Percentiles rank a stretch among this genome's conserved stretches.
Conservation (phyloP, 2,797 vertebrate species). For the Percopsis omiscomaycus region DNA sequence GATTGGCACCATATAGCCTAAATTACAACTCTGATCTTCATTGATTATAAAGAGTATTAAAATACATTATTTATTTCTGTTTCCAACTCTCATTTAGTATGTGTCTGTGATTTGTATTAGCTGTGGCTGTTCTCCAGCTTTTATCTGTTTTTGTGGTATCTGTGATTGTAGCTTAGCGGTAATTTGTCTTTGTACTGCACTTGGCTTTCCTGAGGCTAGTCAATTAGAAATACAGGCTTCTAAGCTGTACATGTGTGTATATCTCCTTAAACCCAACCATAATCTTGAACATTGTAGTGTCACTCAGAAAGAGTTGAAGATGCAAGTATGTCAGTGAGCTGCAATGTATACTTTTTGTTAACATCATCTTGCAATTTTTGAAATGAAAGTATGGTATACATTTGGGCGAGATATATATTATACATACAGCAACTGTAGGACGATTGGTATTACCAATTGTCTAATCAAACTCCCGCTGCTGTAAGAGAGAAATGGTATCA, state of each 20-base stretch:
- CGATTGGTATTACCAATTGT: slow-evolving; percentile 23
- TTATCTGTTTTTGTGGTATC: slow-evolving; percentile 32
- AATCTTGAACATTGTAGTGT: slow-evolving; percentile 32
- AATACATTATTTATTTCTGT: not conserved
- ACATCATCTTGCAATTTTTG: slow-evolving; percentile 39
- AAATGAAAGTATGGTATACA: slow-evolving; percentile 25
- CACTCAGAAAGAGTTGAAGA: slow-evolving; percentile 26
- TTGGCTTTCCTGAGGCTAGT: slow-evolving; percentile 28
- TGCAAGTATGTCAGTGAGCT: slow-evolving; percentile 23
- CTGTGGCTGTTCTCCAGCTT: slow-evolving; percentile 25
- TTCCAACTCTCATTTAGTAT: slow-evolving; percentile 19
- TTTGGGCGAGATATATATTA: slow-evolving; percentile 29
- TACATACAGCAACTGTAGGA: slow-evolving; percentile 17
- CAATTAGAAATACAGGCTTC: slow-evolving; percentile 41
- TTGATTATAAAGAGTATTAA: slow-evolving; percentile 5
- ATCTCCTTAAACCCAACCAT: slow-evolving; percentile 19
- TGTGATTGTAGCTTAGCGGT: slow-evolving; percentile 36
- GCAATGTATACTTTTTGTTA: slow-evolving; percentile 48
- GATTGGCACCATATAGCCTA: not conserved
- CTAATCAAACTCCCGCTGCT: slow-evolving; percentile 38
- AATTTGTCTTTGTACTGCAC: slow-evolving; percentile 31
- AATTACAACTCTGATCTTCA: not conserved
- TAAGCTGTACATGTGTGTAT: slow-evolving; percentile 21
- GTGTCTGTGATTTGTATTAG: slow-evolving; percentile 34
- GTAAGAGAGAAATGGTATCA: slow-evolving; percentile 43